phyloP scores from a whole-genome alignment of 2,113 vertebrate species.

The Arvicanthis niloticus region DNA sequence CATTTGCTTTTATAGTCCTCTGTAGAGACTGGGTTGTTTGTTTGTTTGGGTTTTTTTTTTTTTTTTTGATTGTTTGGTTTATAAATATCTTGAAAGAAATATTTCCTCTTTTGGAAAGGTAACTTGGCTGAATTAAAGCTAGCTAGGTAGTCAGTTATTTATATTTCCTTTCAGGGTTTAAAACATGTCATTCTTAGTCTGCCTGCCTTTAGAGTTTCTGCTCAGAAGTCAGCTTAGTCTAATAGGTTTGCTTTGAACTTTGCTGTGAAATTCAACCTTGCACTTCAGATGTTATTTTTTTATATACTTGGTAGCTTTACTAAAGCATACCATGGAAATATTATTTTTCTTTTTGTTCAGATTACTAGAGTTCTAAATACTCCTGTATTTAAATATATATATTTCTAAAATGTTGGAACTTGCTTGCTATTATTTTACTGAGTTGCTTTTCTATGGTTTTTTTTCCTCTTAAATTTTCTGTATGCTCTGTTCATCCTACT shows the following conservation, averaged over 20 bases:
- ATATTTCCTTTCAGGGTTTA: background rate
- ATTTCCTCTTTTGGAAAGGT: background rate
- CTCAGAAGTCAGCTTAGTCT: background rate
- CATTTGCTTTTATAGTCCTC: background rate
- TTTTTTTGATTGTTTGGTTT: background rate
- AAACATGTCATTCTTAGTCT: background rate
- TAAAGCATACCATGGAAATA: background rate
- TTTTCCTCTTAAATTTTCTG: background rate
- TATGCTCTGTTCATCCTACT: background rate
- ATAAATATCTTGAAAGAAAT: background rate
- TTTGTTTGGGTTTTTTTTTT: no score
- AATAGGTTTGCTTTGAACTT: background rate
- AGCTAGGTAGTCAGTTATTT: background rate
- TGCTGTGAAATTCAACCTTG: background rate
- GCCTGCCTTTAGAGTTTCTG: background rate
- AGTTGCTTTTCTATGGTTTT: background rate
- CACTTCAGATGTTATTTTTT: background rate
- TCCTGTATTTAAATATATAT: background rate
- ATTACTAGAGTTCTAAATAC: background rate
- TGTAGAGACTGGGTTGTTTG: no score
- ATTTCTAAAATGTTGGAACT: background rate
- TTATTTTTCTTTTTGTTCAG: background rate
- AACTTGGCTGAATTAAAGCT: background rate
- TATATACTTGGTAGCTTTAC: background rate
- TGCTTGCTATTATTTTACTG: background rate